These are phyloP conservation scores for Heptranchias perlo DNA, from an alignment of 2,113 vertebrate genomes.

Conservation along the genomic window DNA sequence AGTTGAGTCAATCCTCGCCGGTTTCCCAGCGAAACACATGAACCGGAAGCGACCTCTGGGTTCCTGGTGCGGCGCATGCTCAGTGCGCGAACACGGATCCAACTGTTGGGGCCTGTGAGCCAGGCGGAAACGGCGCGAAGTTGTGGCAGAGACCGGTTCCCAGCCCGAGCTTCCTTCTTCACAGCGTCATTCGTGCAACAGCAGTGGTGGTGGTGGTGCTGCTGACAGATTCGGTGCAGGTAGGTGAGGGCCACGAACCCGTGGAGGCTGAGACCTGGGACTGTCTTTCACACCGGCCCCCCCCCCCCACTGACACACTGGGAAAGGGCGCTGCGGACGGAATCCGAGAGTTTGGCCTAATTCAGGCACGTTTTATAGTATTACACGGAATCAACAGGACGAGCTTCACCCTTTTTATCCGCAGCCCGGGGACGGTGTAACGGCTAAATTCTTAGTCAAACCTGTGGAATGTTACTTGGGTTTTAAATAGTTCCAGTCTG, in stretches of 20 bases:
- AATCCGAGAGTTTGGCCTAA: background rate
- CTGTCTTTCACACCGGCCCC: background rate
- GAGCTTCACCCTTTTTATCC: background rate
- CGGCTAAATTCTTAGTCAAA: background rate
- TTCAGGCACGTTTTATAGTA: background rate
- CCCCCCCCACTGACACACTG: background rate
- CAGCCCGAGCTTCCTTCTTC: too few relatives aligned
- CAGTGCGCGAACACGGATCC: background rate
- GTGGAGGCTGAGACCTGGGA: background rate
- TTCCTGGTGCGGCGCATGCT: slow-evolving; percentile 37
- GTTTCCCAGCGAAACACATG: too few relatives aligned
- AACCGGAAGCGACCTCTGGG: background rate
- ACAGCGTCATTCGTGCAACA: background rate
- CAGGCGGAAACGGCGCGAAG: background rate
- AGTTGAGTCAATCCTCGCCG: background rate
- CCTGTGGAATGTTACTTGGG: background rate
- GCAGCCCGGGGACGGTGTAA: background rate
- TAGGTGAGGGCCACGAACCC: background rate
- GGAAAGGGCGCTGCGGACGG: background rate
- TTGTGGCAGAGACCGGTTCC: background rate
- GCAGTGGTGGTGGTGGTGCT: too few relatives aligned
- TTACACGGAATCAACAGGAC: background rate
- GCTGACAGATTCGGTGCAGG: background rate
- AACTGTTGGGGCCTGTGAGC: background rate
- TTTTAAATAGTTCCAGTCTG: background rate